A percentile compares a stretch with the other conserved stretches of the same genome.
These are phyloP conservation scores for Aproaerema taeniolella DNA, from an alignment of 2,888 invertebrate species.

Conservation along the genomic window DNA sequence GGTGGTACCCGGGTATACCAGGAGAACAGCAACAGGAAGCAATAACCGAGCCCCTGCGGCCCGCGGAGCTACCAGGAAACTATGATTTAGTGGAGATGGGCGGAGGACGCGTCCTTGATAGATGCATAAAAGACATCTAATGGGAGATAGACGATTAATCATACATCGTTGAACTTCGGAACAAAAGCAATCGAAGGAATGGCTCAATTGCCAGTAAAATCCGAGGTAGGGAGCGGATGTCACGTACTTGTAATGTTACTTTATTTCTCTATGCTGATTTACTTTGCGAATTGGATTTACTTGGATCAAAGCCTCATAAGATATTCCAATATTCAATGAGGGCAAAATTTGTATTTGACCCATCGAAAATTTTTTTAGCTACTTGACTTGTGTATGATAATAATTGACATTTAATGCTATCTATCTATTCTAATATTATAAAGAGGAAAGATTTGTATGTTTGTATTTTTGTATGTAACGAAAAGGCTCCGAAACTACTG, in stretches of 20 bases:
- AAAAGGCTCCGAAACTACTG: too few species aligned
- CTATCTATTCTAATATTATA: too few species aligned
- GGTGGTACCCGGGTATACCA: slow-evolving; percentile 50
- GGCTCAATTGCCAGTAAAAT: background rate
- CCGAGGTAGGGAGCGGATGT: background rate
- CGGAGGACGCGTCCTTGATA: slow-evolving; percentile 29
- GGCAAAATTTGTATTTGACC: too few species aligned
- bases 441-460: too few species aligned
- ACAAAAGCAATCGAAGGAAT: slow-evolving; percentile 1
- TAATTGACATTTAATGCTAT: too few species aligned
- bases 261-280: too few species aligned
- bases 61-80: slow-evolving; percentile 48
- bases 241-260: background rate
- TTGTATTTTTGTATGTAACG: too few species aligned
- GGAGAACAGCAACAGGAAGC: slow-evolving; percentile 62
- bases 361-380: too few species aligned
- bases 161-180: background rate
- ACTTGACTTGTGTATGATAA: too few species aligned
- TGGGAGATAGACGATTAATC: slow-evolving; percentile 13
- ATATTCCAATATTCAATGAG: too few species aligned
- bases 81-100: slow-evolving; percentile 60
- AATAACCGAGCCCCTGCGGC: slow-evolving; percentile 61
- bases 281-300: too few species aligned
- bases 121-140: slow-evolving; percentile 20
- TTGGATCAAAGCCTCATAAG: too few species aligned